Conservation (phyloP, 2,797 vertebrate genomes). For the Spinibarbus caldwelli region DNA sequence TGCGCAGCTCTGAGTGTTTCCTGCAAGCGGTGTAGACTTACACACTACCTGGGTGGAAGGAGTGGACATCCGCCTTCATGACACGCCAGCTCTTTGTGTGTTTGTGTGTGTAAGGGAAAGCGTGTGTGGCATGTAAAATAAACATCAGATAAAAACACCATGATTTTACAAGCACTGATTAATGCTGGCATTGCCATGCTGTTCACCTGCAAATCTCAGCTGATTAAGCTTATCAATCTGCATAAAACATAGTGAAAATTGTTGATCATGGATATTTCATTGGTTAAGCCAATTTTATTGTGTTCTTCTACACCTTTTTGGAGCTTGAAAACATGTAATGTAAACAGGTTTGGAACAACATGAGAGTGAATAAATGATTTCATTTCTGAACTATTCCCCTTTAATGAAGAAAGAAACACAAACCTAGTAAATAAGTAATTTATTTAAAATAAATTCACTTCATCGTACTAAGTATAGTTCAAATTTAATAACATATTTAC, state of each 20-base stretch:
- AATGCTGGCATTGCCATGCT: background rate
- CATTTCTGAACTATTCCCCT: background rate
- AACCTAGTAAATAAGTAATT: too few species aligned
- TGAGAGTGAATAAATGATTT: background rate
- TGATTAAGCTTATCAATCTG: background rate
- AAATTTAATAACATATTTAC: too few species aligned
- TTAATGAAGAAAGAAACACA: background rate
- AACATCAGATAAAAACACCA: background rate
- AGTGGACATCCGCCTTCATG: background rate
- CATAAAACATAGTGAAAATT: background rate
- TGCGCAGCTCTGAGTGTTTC: conserved; percentile 69
- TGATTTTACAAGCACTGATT: too few species aligned
- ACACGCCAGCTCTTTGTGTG: background rate
- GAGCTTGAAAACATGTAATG: background rate
- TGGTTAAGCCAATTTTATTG: background rate
- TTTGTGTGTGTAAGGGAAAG: background rate
- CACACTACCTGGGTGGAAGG: conserved; percentile 29
- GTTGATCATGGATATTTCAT: background rate
- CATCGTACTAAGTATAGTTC: too few species aligned
- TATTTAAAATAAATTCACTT: too few species aligned
- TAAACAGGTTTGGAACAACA: background rate
- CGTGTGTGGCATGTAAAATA: conserved; percentile 2
- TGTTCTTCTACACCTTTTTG: background rate
- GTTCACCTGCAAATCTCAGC: background rate
- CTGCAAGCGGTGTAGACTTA: conserved; percentile 63